phyloP scores from a whole-genome alignment of 2,888 invertebrate genomes.

The Trypoxylon attenuatum region DNA sequence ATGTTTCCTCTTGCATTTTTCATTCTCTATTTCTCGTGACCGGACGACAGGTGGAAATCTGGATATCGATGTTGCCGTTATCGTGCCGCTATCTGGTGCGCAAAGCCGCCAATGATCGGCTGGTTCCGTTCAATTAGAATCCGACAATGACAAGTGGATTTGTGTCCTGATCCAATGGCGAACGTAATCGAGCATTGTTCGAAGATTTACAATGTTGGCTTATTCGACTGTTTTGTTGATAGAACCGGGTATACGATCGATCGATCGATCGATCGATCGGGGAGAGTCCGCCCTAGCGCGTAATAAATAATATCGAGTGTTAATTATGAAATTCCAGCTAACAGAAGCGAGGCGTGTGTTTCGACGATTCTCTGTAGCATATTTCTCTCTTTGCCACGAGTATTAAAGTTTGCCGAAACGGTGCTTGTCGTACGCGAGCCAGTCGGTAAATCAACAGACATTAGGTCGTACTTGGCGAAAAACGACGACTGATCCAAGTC shows the following conservation, averaged over 20 bases:
- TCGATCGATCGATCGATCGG: no score
- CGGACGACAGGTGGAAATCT: neutral
- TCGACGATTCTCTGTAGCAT: no score
- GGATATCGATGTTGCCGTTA: neutral
- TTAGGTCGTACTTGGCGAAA: slow-evolving; percentile 10
- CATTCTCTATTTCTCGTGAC: neutral
- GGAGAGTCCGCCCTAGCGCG: no score
- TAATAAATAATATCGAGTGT: no score
- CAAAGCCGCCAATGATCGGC: slow-evolving; percentile 3
- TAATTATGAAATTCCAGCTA: no score
- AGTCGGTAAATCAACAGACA: slow-evolving; percentile 19
- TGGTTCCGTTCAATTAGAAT: slow-evolving; percentile 24
- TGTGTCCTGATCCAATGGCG: slow-evolving; percentile 17
- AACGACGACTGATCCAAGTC: no score
- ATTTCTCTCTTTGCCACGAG: no score
- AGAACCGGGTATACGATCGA: no score
- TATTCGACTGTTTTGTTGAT: slow-evolving; percentile 8
- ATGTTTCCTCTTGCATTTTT: neutral
- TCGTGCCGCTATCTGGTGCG: neutral
- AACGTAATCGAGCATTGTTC: slow-evolving; percentile 37
- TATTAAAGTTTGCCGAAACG: no score
- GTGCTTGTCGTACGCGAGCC: no score
- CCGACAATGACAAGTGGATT: slow-evolving; percentile 42
- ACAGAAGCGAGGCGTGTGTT: no score
- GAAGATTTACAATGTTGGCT: slow-evolving; percentile 41